These are phyloP conservation scores for Phoebastria nigripes DNA, from an alignment of 2,797 vertebrate genomes.

Conservation along the genomic window DNA sequence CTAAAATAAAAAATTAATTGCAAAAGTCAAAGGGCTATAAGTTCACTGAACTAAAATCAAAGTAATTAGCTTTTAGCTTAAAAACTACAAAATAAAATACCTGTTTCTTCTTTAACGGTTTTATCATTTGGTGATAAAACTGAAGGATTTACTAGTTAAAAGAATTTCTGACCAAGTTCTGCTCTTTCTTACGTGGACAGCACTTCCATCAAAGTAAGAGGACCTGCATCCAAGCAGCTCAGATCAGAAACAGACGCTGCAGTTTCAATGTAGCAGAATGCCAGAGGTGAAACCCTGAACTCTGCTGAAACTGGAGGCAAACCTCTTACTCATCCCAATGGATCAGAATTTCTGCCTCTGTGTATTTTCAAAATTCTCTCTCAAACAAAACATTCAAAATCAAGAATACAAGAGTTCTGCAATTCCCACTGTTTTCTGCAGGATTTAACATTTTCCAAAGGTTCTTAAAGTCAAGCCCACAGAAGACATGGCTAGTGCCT, in stretches of 20 bases:
- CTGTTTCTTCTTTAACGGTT: neutral
- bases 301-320: neutral
- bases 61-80: neutral
- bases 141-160: neutral
- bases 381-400: neutral
- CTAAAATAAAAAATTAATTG: neutral
- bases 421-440: neutral
- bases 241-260: neutral
- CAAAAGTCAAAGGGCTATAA: neutral
- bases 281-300: neutral
- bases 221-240: neutral
- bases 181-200: neutral
- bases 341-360: neutral
- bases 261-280: neutral
- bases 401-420: neutral
- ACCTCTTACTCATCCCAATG: neutral
- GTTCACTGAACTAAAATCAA: neutral
- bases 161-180: neutral
- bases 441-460: neutral
- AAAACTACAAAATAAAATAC: neutral
- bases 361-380: neutral
- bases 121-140: neutral
- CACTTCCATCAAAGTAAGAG: neutral
- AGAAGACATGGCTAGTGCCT: neutral
- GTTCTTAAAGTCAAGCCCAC: neutral